Evolutionary conservation across 2,888 invertebrate species (phyloP).

Genomic region (Eupeodes latifasciatus): DNA sequence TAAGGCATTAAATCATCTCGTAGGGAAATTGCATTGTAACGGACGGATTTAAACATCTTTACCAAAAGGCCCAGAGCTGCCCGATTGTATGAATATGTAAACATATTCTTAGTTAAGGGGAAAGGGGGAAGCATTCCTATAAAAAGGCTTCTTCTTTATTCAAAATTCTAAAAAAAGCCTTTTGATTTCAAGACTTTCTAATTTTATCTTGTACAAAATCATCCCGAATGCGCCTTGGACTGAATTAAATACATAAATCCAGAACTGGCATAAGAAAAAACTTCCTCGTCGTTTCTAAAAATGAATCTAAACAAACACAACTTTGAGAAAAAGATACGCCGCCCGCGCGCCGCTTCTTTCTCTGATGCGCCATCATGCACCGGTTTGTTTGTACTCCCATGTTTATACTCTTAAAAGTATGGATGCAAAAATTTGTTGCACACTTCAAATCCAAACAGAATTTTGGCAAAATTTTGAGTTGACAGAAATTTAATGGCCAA

Average conservation of each 20-base stretch:
- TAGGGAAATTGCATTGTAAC: not conserved
- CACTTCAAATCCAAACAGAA: constrained; percentile 58
- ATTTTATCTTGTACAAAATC: too few species aligned
- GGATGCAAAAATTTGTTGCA: constrained; percentile 62
- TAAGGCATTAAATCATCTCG: constrained; percentile 22
- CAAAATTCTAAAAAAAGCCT: too few species aligned
- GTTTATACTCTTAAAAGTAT: constrained; percentile 24
- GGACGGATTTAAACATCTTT: not conserved
- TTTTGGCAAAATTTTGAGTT: constrained; percentile 41
- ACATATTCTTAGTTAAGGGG: too few species aligned
- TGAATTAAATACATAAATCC: not conserved
- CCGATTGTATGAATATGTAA: too few species aligned
- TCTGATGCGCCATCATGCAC: not conserved
- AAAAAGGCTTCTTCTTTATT: too few species aligned
- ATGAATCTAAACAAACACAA: constrained; percentile 14
- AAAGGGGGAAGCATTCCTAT: too few species aligned
- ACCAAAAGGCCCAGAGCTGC: too few species aligned
- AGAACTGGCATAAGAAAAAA: not conserved
- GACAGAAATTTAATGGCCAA: constrained; percentile 53
- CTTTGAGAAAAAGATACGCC: not conserved
- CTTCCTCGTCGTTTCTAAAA: constrained; percentile 22
- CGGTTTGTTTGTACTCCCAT: constrained; percentile 29
- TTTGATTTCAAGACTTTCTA: too few species aligned
- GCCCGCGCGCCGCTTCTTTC: too few species aligned
- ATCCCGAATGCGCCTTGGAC: not conserved